phyloP scores from a whole-genome alignment of 1,140 invertebrate genomes.

The Chionoecetes opilio region DNA sequence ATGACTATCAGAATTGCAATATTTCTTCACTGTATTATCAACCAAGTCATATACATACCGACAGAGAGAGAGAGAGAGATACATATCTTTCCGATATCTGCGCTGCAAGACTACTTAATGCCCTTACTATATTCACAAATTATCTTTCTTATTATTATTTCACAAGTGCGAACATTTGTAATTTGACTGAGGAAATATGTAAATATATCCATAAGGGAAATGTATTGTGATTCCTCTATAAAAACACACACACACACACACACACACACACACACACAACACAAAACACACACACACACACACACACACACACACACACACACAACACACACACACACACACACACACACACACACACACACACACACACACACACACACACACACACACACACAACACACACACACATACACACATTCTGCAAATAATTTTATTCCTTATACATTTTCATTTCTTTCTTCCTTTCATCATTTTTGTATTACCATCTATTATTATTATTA shows the following conservation, averaged over 20 bases:
- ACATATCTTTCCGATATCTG: no score
- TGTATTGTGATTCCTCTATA: background rate
- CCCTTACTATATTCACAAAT: no score
- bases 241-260: background rate
- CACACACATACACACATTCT: background rate
- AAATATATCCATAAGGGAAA: background rate
- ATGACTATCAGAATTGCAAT: no score
- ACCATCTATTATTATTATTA: background rate
- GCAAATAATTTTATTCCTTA: no score
- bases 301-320: constrained; percentile 31
- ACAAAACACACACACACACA: constrained; percentile 41
- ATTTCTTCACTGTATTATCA: no score
- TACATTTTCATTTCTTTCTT: no score
- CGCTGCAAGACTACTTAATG: no score
- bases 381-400: constrained; percentile 35
- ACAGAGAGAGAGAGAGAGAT: no score
- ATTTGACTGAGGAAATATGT: background rate
- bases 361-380: constrained; percentile 45
- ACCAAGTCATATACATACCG: no score
- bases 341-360: constrained; percentile 55
- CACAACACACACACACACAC: background rate
- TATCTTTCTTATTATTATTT: no score
- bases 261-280: constrained; percentile 57
- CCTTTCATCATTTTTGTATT: no score
- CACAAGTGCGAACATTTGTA: no score